Evolutionary conservation across 2,888 invertebrate genomes (phyloP).

Genomic region (Zootermopsis nevadensis): DNA sequence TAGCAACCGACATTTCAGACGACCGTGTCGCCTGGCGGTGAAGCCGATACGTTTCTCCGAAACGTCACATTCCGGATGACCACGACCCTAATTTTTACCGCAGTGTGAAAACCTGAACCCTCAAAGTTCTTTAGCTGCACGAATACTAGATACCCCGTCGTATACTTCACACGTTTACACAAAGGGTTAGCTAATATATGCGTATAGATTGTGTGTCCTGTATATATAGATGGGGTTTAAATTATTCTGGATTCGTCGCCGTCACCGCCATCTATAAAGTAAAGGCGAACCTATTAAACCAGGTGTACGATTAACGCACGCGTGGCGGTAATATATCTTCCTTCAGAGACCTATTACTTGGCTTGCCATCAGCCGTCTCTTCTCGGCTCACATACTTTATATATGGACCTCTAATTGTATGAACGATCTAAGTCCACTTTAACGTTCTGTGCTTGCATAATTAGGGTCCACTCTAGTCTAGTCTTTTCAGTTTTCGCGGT

Average conservation of each 20-base stretch:
- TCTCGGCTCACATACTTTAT: slow-evolving; percentile 5
- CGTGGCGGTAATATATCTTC: slow-evolving; percentile 39
- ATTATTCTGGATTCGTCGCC: slow-evolving; percentile 25
- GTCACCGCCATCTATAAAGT: slow-evolving; percentile 22
- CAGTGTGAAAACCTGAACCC: too few species aligned
- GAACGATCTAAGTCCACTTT: slow-evolving; percentile 27
- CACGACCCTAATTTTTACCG: too few species aligned
- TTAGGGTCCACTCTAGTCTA: too few species aligned
- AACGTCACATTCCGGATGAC: too few species aligned
- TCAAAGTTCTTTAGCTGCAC: too few species aligned
- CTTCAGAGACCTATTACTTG: slow-evolving; percentile 40
- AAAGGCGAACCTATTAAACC: slow-evolving; percentile 38
- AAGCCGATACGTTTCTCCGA: too few species aligned
- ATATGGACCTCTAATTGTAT: slow-evolving; percentile 26
- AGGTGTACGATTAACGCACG: slow-evolving; percentile 40
- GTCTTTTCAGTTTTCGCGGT: too few species aligned
- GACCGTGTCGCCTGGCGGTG: too few species aligned
- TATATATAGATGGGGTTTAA: not conserved
- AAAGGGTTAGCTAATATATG: not conserved
- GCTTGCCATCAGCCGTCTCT: slow-evolving; percentile 11
- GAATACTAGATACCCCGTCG: too few species aligned
- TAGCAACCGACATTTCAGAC: too few species aligned
- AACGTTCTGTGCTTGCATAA: too few species aligned
- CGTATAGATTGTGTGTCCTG: not conserved
- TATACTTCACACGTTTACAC: too few species aligned